These are phyloP conservation scores for Petromus typicus DNA, from an alignment of 2,113 vertebrate genomes.

Conservation along the genomic window DNA sequence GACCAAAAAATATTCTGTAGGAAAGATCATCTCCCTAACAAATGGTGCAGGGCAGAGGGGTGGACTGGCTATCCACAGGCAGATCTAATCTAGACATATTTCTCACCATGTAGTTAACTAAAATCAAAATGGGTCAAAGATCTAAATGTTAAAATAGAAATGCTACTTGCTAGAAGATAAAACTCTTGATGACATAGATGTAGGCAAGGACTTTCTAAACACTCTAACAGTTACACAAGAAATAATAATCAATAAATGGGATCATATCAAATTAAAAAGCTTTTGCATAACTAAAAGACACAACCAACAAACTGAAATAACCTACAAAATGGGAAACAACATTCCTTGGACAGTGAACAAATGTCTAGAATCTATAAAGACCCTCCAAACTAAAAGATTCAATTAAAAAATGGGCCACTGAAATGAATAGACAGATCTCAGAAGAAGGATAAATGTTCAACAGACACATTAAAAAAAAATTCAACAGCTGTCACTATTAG, in stretches of 20 bases:
- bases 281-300: background rate
- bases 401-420: background rate
- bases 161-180: too few species aligned
- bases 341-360: background rate
- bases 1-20: too few species aligned
- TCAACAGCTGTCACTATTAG: background rate
- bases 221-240: background rate
- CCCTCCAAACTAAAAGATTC: background rate
- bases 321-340: background rate
- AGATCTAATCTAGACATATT: background rate
- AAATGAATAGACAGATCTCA: background rate
- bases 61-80: background rate
- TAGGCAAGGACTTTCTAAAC: background rate
- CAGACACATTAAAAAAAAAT: background rate
- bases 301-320: background rate
- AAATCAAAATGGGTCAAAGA: too few species aligned
- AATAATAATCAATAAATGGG: background rate
- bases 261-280: background rate
- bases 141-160: too few species aligned
- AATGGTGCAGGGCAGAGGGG: background rate
- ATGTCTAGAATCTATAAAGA: background rate
- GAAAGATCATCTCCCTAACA: background rate
- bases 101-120: too few species aligned
- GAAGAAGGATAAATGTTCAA: background rate
- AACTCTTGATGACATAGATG: background rate